Base-by-base conservation (phyloP, 2,797 vertebrate species). In the Rhinophrynus dorsalis region DNA sequence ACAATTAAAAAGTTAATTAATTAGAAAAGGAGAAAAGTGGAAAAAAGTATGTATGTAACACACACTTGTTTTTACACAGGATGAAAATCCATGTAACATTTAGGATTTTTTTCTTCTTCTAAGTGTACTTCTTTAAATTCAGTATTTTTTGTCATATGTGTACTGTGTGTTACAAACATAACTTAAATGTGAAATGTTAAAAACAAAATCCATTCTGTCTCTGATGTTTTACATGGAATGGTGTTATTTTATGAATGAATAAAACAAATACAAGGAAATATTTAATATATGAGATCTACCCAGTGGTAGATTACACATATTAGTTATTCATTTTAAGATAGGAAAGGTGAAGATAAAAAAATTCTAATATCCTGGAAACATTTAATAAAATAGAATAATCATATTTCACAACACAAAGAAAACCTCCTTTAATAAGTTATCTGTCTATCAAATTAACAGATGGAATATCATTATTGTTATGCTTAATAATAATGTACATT, bases 401-500 rank as follows among this genome's bases (percentile, higher is more conserved):
- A 33, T 32, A 66, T 72, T 72, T 72, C 61, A 51, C 61, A 72
- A 59, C 30, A 59, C 50, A 59, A 58, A 54, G 38, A 65, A 66
- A 58, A 47, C 45, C 21, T 51, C 15, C 37, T 57, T 65, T 72
- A 72, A 72, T 72, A 72, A 65, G 60, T 56, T 58, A 57, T 65
- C 60, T 72, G 60, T 48, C 68, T 42, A 72, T 72, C 68, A 72
- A 72, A 72, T 72, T 72, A 72, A 59, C 44, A 72, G 52, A 65
- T 56, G 44, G 61, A 54, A 58, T 52, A 17, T 20, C 24, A 57
- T 40, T 33, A 44, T 38, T 33, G 50, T n/a, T 55, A 20, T 72
- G 68, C 65, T 72, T 72, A 72, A 72, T 72, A 65, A 65, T 65
- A 72, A 72, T 58, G 44, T 72, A 72, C 52, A 65, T 37, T 72